Evolutionary conservation across 2,888 invertebrate species (phyloP).

Genomic region (Stenotaenia linearis): DNA sequence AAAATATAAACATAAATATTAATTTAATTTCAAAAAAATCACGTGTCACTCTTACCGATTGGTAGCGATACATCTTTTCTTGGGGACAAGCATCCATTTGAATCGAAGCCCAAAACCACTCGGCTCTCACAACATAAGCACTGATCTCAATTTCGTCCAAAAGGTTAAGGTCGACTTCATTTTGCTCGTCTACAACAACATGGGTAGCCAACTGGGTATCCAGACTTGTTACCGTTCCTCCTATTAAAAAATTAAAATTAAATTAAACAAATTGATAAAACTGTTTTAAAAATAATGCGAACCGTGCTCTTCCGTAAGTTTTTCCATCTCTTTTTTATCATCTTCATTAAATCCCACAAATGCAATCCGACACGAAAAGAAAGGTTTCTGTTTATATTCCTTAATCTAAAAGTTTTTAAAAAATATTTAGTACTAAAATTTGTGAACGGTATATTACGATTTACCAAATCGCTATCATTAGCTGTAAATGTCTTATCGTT

Average conservation of each 20-base stretch:
- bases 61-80: conserved; percentile 71
- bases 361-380: conserved; percentile 32
- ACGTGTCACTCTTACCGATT: conserved; percentile 37
- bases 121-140: background rate
- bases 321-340: conserved; percentile 86
- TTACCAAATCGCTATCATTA: conserved; percentile 58
- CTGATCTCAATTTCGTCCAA: too few species aligned
- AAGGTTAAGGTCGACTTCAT: background rate
- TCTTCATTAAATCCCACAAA: conserved; percentile 86
- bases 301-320: conserved; percentile 78
- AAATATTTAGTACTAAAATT: too few species aligned
- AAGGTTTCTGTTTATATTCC: conserved; percentile 31
- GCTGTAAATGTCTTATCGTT: conserved; percentile 59
- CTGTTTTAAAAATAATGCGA: background rate
- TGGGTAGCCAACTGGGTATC: conserved; percentile 84
- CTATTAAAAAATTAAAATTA: conserved; percentile 46
- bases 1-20: background rate
- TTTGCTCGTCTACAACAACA: conserved; percentile 60
- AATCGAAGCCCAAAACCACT: conserved; percentile 97
- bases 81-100: conserved; percentile 91
- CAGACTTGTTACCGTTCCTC: conserved; percentile 62
- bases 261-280: background rate
- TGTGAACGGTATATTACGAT: conserved; percentile 36
- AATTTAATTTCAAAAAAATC: too few species aligned
- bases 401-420: conserved; percentile 41